These are phyloP conservation scores for Morus bassanus DNA, from an alignment of 2,797 vertebrate genomes.

Conservation along the genomic window DNA sequence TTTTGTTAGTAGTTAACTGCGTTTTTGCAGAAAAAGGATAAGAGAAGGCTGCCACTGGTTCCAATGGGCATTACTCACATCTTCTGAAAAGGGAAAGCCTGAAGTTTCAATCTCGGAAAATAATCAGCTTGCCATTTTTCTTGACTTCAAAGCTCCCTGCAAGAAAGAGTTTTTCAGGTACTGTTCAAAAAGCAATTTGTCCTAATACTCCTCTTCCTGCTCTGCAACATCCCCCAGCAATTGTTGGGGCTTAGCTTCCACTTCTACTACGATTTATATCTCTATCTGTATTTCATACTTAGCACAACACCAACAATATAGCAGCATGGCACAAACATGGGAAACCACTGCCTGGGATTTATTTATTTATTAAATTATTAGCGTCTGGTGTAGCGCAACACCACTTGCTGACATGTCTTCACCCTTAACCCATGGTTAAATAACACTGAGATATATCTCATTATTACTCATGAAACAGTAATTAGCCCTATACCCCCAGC, in stretches of 20 bases:
- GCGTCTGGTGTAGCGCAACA: not conserved
- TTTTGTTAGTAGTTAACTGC: not conserved
- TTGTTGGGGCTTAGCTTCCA: not conserved
- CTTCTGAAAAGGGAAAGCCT: not conserved
- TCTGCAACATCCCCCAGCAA: not conserved
- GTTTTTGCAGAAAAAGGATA: not conserved
- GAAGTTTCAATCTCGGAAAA: slow-evolving; percentile 59
- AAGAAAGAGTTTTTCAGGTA: not conserved
- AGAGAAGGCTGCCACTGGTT: not conserved
- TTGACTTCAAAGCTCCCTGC: slow-evolving; percentile 73
- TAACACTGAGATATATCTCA: not conserved
- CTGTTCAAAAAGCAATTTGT: not conserved
- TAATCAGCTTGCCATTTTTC: slow-evolving; percentile 24
- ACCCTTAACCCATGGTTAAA: not conserved
- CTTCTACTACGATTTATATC: not conserved
- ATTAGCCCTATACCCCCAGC: not conserved
- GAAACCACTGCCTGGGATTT: not conserved
- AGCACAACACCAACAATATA: too few relatives aligned
- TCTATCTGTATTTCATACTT: not conserved
- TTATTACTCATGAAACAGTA: not conserved
- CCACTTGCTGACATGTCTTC: not conserved
- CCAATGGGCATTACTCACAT: slow-evolving; percentile 37
- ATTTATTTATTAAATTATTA: not conserved
- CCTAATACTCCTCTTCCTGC: not conserved
- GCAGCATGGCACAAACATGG: not conserved